Evolutionary conservation across 2,888 invertebrate species (phyloP), one percentile per base, ranked within the genome.

Genomic region (Syrphus vitripennis): DNA sequence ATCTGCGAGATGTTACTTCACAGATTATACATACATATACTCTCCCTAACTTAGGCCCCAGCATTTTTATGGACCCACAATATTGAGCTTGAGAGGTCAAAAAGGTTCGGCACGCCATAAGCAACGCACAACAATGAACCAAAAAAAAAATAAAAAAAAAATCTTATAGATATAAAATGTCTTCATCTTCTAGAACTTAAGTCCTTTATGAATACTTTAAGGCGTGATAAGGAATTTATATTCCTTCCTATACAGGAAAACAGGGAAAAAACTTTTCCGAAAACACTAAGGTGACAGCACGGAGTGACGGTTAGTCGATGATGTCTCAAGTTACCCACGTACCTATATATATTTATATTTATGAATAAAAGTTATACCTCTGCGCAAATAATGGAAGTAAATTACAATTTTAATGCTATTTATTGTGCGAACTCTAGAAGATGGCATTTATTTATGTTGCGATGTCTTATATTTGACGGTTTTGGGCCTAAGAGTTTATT

Each of bases 161-260:
- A 67, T 80, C 80, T 84, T 77, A 50, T 65, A 16, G 48, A 50
- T 50, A 69, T 72, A 80, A 80, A 84, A 84, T 67, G 76, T 80
- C 80, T 84, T 84, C 80, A 84, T 84, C 76, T 80, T 84, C 76
- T 80, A 71, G 50, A 67, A 72, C 76, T 76, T 77, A 72, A 80
- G 84, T 84, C 71, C 72, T 76, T 84, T 84, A 84, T 84, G 84
- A 84, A 84, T 84, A 84, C 80, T 80, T 84, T 69, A 84, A 76
- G 80, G 76, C 61, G 69, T 84, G 80, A 84, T 84, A 84, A 77
- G 80, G 76, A 80, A 84, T 84, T 84, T 80, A 71, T 76, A 48
- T 67, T 48, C n/a, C 19, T 4, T 16, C 34, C 34, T 24, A 10
- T 9, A 4, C 21, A 12, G 4, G 19, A 21, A 31, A 48, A 48